Conservation (phyloP, 2,113 vertebrate genomes). For the Axis porcinus region DNA sequence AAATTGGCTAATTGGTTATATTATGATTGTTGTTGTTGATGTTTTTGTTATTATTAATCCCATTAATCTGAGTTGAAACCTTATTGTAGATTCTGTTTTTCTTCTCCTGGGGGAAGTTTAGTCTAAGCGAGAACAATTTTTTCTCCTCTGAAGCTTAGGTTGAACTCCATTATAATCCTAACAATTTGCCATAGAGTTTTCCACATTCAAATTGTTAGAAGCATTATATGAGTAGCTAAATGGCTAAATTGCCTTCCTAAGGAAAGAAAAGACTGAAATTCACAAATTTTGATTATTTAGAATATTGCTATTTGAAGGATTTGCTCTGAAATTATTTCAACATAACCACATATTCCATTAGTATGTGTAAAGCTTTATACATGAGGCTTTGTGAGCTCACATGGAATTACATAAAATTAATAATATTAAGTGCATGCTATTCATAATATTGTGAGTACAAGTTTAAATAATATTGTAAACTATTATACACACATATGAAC, state of each 20-base stretch:
- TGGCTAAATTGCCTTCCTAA: background rate
- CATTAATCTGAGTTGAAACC: conserved; percentile 15
- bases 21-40: background rate
- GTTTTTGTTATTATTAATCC: conserved; percentile 42
- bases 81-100: conserved; percentile 28
- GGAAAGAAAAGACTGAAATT: background rate
- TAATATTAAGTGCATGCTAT: background rate
- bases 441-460: background rate
- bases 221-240: background rate
- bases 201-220: background rate
- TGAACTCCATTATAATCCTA: conserved; percentile 19
- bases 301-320: background rate
- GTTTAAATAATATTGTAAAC: background rate
- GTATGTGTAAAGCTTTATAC: background rate
- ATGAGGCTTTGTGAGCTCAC: background rate
- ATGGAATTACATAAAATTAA: background rate
- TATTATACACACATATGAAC: background rate
- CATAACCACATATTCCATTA: background rate
- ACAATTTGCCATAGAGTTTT: background rate
- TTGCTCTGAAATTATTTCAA: conserved; percentile 19
- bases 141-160: background rate
- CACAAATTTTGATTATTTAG: conserved; percentile 24
- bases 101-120: conserved; percentile 40
- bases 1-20: conserved; percentile 3
- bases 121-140: background rate